These are phyloP conservation scores for Epsilonema sp. DNA, from an alignment of 2,888 invertebrate genomes.

Conservation along the genomic window DNA sequence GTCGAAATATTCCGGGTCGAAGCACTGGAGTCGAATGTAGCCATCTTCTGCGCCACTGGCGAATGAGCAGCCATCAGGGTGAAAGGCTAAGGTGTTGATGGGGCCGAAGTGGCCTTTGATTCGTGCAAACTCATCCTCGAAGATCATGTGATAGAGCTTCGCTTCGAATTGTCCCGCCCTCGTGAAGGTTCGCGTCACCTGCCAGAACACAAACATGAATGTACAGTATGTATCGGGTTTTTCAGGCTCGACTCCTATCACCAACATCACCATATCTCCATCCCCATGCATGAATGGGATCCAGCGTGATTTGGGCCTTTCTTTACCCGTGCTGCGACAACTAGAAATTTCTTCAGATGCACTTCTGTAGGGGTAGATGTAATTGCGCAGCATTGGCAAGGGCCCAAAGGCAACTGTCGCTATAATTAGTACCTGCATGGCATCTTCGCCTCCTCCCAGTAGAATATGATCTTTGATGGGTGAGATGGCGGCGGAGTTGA, in stretches of 20 bases:
- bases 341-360: too few relatives aligned
- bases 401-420: background rate
- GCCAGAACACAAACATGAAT: background rate
- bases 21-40: constrained; percentile 80
- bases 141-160: constrained; percentile 75
- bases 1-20: constrained; percentile 88
- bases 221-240: constrained; percentile 14
- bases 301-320: too few relatives aligned
- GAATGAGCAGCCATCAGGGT: constrained; percentile 84
- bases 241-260: too few relatives aligned
- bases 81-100: constrained; percentile 91
- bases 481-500: constrained; percentile 91
- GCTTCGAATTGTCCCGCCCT: constrained; percentile 91
- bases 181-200: constrained; percentile 62
- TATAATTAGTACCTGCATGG: constrained; percentile 58
- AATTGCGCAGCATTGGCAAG: background rate
- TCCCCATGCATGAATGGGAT: too few relatives aligned
- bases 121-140: constrained; percentile 86
- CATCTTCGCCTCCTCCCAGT: constrained; percentile 96
- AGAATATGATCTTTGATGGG: constrained; percentile 81
- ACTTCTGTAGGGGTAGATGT: too few relatives aligned
- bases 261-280: constrained; percentile 30
- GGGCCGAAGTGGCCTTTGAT: constrained; percentile 98
- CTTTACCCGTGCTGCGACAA: too few relatives aligned
- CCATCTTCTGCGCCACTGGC: constrained; percentile 97